Base-by-base conservation (phyloP, 37 sponge, comb jelly and placozoan species). In the Spongia lamella region DNA sequence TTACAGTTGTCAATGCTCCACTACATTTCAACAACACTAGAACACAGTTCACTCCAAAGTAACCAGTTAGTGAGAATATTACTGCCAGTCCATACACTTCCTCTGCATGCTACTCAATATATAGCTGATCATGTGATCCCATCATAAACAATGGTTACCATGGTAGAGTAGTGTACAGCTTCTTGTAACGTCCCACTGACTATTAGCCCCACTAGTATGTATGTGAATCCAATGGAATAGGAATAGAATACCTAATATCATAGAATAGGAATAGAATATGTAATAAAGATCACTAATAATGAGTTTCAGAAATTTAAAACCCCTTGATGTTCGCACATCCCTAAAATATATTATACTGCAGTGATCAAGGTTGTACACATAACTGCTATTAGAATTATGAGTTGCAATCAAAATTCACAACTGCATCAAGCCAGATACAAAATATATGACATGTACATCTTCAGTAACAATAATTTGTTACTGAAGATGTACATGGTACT, bases 21-120 rank as follows among this genome's bases (percentile, higher is more conserved):
- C 68, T 85, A 2, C 72, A 62, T 22, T 63, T 56, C 14, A 93
- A 82, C 25, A 88, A 70, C 3, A 66, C 76, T 43, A 93, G 47
- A 27, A 93, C 93, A 74, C 80, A 88, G 68, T 79, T 83, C 51
- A 93, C 70, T 25, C 93, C 93, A 16, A 93, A 20, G 71, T 88
- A 93, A 1, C 93, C 93, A 58, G 90, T 63, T 7, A 84, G 43
- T 0, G 89, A 81, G 86, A 84, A 88, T 0, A 88, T 38, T 60
- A 69, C 55, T 3, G 83, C 82, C 59, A 85, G 69, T 38, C 63
- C 17, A 63, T 82, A 88, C 15, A 85, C 35, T 38, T 75, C 51
- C 40, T 37, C 17, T 20, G 75, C 61, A 51, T 85, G 63, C 86
- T 85, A 53, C 29, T 14, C 29, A 5, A 58, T 58, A 7, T 27